phyloP scores from a whole-genome alignment of 2,888 invertebrate species.

The Orchesella flavescens region DNA sequence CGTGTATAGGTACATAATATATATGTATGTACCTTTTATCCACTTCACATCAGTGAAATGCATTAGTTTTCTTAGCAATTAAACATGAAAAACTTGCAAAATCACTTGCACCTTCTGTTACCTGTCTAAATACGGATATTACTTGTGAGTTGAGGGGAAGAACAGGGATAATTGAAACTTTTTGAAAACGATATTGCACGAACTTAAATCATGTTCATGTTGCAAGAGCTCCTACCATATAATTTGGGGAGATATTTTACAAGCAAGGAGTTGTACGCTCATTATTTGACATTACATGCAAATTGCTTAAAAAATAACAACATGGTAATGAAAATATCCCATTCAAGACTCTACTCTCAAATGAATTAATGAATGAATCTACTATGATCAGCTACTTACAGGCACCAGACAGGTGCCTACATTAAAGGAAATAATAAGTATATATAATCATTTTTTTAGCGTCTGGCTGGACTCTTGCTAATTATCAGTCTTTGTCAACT shows the following conservation, averaged over 20 bases:
- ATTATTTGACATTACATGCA: no score
- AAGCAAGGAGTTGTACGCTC: no score
- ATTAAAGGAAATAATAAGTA: no score
- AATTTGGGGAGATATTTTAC: not conserved
- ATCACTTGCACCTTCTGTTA: constrained; percentile 44
- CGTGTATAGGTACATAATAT: not conserved
- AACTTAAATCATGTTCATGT: not conserved
- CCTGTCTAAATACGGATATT: constrained; percentile 39
- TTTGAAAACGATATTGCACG: constrained; percentile 17
- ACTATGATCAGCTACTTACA: no score
- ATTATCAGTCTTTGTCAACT: not conserved
- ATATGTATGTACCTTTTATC: not conserved
- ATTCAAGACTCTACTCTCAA: no score
- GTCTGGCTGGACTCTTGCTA: constrained; percentile 6
- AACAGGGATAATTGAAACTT: constrained; percentile 24
- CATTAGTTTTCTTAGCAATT: constrained; percentile 17
- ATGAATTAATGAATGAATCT: no score
- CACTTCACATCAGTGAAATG: not conserved
- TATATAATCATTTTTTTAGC: not conserved
- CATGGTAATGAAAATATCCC: no score
- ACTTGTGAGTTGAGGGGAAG: not conserved
- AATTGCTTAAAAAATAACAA: no score
- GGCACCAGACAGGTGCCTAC: not conserved
- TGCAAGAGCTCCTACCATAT: not conserved
- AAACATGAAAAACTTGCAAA: constrained; percentile 38